These are phyloP conservation scores for Phasianus colchicus DNA, from an alignment of 2,113 vertebrate genomes.

Conservation along the genomic window DNA sequence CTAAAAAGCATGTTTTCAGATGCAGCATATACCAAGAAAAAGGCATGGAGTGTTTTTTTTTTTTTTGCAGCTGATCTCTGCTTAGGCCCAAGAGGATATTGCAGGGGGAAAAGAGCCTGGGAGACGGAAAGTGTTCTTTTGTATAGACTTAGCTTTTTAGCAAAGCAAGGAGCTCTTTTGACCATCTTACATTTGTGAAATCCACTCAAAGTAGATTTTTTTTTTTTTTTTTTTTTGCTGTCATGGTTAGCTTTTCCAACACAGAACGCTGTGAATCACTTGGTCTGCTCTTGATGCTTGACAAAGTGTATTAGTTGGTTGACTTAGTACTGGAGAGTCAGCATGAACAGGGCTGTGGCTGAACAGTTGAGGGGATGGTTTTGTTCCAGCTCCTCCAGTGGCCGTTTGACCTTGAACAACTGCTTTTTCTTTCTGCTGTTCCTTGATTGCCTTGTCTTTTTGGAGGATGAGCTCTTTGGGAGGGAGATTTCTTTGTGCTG, in stretches of 20 bases:
- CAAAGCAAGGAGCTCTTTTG: background rate
- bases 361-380: background rate
- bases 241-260: background rate
- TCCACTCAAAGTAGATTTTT: background rate
- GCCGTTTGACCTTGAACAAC: background rate
- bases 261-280: background rate
- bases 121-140: background rate
- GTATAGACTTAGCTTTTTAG: background rate
- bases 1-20: background rate
- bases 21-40: background rate
- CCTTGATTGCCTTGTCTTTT: constrained; percentile 7
- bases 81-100: background rate
- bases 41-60: background rate
- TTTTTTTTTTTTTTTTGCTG: background rate
- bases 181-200: background rate
- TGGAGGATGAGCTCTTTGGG: background rate
- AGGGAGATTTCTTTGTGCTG: constrained; percentile 18
- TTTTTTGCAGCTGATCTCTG: background rate
- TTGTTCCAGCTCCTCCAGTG: background rate
- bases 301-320: background rate
- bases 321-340: background rate
- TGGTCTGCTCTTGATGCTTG: background rate
- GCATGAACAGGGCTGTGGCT: background rate
- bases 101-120: background rate
- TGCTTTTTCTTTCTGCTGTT: background rate